These are phyloP conservation scores for Diplodus sargus DNA, from an alignment of 2,797 vertebrate species.

Conservation along the genomic window DNA sequence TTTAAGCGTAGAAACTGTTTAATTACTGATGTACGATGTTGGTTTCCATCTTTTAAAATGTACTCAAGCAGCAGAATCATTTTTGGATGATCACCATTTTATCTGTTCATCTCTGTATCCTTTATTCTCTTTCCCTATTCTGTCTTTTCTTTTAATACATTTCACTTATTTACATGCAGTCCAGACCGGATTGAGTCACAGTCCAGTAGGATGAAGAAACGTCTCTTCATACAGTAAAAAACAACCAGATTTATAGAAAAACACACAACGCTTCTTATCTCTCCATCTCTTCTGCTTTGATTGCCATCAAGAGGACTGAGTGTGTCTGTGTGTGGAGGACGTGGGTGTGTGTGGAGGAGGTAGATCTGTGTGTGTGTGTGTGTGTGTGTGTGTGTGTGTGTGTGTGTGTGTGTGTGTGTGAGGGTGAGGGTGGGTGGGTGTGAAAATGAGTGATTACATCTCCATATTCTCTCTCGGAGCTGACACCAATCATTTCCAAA, in stretches of 20 bases:
- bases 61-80: not conserved
- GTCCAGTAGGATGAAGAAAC: not conserved
- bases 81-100: too few relatives aligned
- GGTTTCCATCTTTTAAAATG: too few relatives aligned
- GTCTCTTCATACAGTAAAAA: constrained; percentile 4
- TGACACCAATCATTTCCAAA: constrained; percentile 59
- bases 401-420: not conserved
- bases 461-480: constrained; percentile 55
- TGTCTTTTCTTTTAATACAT: not conserved
- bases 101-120: not conserved
- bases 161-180: not conserved
- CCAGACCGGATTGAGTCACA: constrained; percentile 1
- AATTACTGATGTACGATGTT: too few relatives aligned
- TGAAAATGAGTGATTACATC: constrained; percentile 62
- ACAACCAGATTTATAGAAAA: not conserved
- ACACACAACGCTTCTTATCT: constrained; percentile 13
- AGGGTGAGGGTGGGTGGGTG: constrained; percentile 45
- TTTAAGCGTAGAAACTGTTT: too few relatives aligned
- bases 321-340: constrained; percentile 12
- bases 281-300: constrained; percentile 29
- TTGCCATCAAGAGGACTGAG: constrained; percentile 44
- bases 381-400: constrained; percentile 24
- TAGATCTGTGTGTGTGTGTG: constrained; percentile 26
- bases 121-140: too few relatives aligned
- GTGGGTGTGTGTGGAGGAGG: constrained; percentile 45